These are phyloP conservation scores for Megaceryle alcyon DNA, from an alignment of 2,797 vertebrate species.

Conservation along the genomic window DNA sequence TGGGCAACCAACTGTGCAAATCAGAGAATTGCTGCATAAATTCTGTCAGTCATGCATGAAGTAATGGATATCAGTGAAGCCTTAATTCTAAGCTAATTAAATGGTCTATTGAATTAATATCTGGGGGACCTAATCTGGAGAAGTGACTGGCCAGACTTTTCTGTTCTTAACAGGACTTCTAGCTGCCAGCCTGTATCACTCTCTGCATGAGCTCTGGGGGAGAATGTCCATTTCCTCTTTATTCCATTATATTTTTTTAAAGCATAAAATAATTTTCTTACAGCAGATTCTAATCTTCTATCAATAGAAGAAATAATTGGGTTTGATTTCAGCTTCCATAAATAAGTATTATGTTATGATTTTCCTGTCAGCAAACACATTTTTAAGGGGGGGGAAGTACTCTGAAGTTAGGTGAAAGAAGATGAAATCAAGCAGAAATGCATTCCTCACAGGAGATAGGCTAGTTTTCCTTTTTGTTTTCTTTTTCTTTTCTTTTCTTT, in stretches of 20 bases:
- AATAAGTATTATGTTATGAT: constrained; percentile 21
- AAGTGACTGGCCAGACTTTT: not conserved
- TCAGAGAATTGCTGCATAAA: not conserved
- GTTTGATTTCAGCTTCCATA: constrained; percentile 37
- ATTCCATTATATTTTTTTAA: not conserved
- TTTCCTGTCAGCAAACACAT: constrained; percentile 4
- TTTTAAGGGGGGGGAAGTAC: constrained; percentile 30
- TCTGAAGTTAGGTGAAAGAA: constrained; percentile 38
- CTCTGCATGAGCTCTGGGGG: not conserved
- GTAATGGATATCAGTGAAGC: not conserved
- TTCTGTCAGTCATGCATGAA: not conserved
- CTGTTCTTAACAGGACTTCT: not conserved
- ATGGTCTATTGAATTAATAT: not conserved
- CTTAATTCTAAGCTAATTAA: not conserved
- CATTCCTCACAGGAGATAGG: constrained; percentile 33
- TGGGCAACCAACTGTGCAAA: not conserved
- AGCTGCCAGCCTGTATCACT: not conserved
- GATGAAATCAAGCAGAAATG: constrained; percentile 44
- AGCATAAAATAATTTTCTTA: not conserved
- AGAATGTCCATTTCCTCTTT: not conserved
- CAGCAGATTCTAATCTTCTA: constrained; percentile 26
- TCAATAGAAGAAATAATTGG: not conserved
- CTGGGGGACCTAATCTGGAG: not conserved
- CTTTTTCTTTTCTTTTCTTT: not conserved
- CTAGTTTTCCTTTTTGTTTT: not conserved